These are phyloP conservation scores for Eupithecia centaureata DNA, from an alignment of 2,888 invertebrate genomes.

Conservation along the genomic window DNA sequence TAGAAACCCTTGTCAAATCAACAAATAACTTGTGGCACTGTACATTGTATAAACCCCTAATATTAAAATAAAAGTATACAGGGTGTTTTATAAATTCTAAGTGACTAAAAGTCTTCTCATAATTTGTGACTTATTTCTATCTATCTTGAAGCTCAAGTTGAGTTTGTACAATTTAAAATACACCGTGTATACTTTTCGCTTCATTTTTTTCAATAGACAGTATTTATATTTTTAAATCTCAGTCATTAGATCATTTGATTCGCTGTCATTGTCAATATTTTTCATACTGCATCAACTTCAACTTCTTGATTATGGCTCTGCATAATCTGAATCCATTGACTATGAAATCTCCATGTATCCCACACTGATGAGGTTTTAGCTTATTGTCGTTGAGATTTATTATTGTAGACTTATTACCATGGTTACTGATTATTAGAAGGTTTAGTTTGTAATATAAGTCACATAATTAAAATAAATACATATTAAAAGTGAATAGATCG, in stretches of 20 bases:
- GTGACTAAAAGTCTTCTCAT: not conserved
- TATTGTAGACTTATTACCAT: no score
- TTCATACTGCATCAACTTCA: not conserved
- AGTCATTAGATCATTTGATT: conserved; percentile 17
- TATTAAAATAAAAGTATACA: conserved; percentile 9
- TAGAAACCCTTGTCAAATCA: not conserved
- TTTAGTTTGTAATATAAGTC: no score
- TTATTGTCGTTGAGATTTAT: no score
- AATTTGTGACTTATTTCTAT: not conserved
- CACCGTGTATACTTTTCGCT: conserved; percentile 8
- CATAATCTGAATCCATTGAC: no score
- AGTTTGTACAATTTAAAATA: not conserved
- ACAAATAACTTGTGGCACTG: not conserved
- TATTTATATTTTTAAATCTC: conserved; percentile 27
- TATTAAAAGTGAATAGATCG: no score
- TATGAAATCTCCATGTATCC: no score
- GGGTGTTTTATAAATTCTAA: conserved; percentile 6
- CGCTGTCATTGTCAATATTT: conserved; percentile 2
- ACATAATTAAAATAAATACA: no score
- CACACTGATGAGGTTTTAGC: no score
- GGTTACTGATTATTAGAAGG: no score
- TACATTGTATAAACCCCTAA: conserved; percentile 3
- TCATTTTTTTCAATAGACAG: conserved; percentile 5
- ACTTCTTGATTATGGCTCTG: no score
- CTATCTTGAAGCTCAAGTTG: not conserved